Evolutionary conservation across 2,797 vertebrate genomes (phyloP), one percentile per base, ranked within the genome.

Genomic region (Clarias platycephalus): DNA sequence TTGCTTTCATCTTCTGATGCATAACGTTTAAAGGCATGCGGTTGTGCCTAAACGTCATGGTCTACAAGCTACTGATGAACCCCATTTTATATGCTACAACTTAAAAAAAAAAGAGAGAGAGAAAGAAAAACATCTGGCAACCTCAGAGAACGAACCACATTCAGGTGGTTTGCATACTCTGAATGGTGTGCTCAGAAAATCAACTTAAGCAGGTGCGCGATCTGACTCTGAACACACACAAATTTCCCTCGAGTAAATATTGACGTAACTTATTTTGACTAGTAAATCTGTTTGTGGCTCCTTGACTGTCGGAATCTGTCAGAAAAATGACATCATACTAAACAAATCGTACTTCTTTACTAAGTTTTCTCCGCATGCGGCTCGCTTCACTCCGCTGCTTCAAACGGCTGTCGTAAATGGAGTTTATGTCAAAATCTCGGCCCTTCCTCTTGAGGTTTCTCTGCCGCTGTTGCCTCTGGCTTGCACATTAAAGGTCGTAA

Each of bases 191-290:
- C 53, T 60, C 55, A 34, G 55, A 66, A 80, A 67, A 67, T 53
- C 79, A 55, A 64, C 44, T 67, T 26, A 22, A 66, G 44, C 49
- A 67, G 79, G 64, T 80, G 79, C 10, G 64, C 79, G 49, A 31
- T 4, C 79, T 7, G 20, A 13, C 64, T 67, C 79, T 28, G 40
- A 28, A 67, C 12, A 53, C 62, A 67, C 40, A 31, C 63, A 68
- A 31, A 68, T 78, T 63, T 78, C 58, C 76, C 58, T 78, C 16
- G 31, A 78, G 76, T 37, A 37, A 78, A 78, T 78, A 78, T 78
- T 40, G 57, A 78, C n/a, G 3, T 26, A 40, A 78, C 31, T 78
- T 78, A 44, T 78, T 78, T 78, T 78, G 58, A 62, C 76, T 40
- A 78, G 34, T 9, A 58, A 78, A 78, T 62, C 76, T 63, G 58